Evolutionary conservation across 2,888 invertebrate species (phyloP), one percentile per base, ranked within the genome.

Genomic region (Stenoptilia bipunctidactyla): DNA sequence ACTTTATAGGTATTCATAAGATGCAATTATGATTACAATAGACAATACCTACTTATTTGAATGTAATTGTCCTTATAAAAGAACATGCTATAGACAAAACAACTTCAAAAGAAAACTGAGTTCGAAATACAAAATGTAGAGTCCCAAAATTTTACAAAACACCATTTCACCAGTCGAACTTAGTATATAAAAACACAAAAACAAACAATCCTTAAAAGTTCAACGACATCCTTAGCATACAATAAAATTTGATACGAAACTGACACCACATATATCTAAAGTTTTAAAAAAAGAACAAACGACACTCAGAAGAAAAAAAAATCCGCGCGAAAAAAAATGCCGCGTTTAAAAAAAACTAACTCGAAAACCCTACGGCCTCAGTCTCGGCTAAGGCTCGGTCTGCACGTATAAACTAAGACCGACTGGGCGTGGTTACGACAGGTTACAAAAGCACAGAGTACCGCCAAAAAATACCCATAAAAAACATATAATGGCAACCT

Each of bases 391-490:
- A 76, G 76, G 72, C 69, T 68, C 61, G 55, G 61, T 62, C 69
- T 63, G 65, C 67, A 67, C 68, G 71, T 70, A 66, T 63, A 61
- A 62, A 61, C 64, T 56, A 61, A 59, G 60, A 52, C 55, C 45
- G 54, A 13, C 60, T 61, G 80, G 83, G 83, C 83, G 83, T 70
- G 82, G 77, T 56, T 41, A 66, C 69, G 77, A 82, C 83, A 77
- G 80, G 82, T 82, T 82, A 76, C 73, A 61, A 72, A 71, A 73
- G 74, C 64, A 68, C 68, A 53, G 63, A 63, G 68, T 56, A 66
- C 71, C 74, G 74, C 77, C 80, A 79, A 83, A 83, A 82, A 82
- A 79, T 80, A 76, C 65, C 74, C 75, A 82, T 80, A 79, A 80
- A 82, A 82, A 77, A 82, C 73, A 77, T 69, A 71, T 83, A 82